These are phyloP conservation scores for Myiotriccus ornatus DNA, from an alignment of 2,797 vertebrate species.

Conservation along the genomic window DNA sequence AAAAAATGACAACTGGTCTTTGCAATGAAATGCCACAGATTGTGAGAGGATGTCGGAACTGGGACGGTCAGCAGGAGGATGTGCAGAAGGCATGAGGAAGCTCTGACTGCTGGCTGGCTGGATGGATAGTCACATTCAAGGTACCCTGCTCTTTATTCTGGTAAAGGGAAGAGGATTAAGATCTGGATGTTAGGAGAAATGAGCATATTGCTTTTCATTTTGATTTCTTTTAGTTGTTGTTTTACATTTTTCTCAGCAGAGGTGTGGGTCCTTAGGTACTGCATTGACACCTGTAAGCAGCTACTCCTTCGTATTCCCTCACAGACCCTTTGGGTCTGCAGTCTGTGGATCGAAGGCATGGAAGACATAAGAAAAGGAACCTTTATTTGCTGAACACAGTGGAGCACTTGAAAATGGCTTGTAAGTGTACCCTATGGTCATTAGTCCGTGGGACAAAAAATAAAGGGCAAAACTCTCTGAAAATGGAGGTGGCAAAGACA, in stretches of 20 bases:
- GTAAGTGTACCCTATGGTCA: not conserved
- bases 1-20: not conserved
- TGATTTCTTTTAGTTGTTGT: not conserved
- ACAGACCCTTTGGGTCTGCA: not conserved
- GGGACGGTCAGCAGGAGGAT: not conserved
- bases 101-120: not conserved
- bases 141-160: not conserved
- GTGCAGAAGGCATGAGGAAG: not conserved
- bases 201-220: not conserved
- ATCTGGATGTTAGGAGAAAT: not conserved
- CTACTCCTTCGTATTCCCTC: not conserved
- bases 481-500: not conserved
- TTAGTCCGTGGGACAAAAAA: not conserved
- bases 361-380: not conserved
- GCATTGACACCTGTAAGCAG: not conserved
- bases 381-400: not conserved
- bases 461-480: not conserved
- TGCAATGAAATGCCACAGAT: not conserved
- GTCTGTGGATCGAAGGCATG: not conserved
- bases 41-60: not conserved
- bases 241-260: not conserved
- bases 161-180: not conserved
- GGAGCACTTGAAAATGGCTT: not conserved
- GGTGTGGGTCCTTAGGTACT: rapidly evolving
- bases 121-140: not conserved